phyloP scores from a whole-genome alignment of 2,113 vertebrate genomes.

The Murina feae region DNA sequence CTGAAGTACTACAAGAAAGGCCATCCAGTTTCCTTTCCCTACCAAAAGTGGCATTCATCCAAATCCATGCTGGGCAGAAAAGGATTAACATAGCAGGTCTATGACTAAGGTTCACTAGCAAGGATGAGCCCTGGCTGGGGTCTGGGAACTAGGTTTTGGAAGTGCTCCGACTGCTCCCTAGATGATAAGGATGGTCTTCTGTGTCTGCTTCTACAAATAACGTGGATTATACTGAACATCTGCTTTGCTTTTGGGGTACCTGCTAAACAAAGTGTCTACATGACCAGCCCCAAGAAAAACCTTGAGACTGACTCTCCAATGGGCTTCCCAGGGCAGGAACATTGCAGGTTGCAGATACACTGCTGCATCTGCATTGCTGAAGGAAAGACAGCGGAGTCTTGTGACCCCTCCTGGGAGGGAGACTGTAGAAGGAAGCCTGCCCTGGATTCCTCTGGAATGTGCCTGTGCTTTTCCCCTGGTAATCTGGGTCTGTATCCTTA shows the following conservation, averaged over 20 bases:
- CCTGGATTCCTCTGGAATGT: neutral
- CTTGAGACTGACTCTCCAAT: neutral
- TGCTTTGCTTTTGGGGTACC: neutral
- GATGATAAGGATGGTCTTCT: neutral
- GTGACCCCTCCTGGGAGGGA: neutral
- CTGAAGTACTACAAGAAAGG: constrained; percentile 24
- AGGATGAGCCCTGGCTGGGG: neutral
- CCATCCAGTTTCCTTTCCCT: neutral
- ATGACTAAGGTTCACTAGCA: neutral
- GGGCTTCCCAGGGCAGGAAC: neutral
- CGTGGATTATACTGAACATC: neutral
- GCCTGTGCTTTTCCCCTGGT: neutral
- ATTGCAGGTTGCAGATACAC: neutral
- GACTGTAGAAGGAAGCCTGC: neutral
- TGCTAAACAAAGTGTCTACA: neutral
- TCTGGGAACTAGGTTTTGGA: neutral
- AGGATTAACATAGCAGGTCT: neutral
- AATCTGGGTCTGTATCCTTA: neutral
- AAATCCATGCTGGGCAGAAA: neutral
- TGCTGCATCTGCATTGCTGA: neutral
- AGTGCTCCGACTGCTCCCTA: neutral
- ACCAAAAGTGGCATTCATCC: neutral
- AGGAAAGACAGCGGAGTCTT: neutral
- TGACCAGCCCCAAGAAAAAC: neutral
- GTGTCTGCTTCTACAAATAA: neutral